phyloP scores from a whole-genome alignment of 2,888 invertebrate species.

The Suillia variegata region DNA sequence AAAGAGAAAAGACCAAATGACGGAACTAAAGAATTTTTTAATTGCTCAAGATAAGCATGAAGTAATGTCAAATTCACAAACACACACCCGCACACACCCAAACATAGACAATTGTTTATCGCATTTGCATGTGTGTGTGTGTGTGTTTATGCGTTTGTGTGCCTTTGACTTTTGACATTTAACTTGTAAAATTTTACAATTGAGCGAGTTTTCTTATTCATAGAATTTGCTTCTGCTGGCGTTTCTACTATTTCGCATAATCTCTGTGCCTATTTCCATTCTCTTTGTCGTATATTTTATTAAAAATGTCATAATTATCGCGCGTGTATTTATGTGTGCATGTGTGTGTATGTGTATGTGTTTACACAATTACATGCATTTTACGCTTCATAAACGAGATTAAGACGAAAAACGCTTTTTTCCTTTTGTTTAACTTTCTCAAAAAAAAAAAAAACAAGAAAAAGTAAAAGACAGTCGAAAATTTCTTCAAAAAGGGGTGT shows the following conservation, averaged over 20 bases:
- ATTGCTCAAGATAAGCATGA: slow-evolving; percentile 55
- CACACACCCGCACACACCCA: slow-evolving; percentile 21
- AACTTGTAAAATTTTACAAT: slow-evolving; percentile 48
- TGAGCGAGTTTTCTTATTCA: slow-evolving; percentile 37
- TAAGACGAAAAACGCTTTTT: background rate
- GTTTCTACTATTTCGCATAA: slow-evolving; percentile 1
- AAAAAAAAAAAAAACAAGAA: no score
- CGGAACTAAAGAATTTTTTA: slow-evolving; percentile 39
- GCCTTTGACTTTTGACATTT: slow-evolving; percentile 38
- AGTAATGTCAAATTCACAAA: slow-evolving; percentile 36
- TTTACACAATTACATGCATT: slow-evolving; percentile 50
- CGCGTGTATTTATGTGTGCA: background rate
- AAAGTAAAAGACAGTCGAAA: slow-evolving; percentile 1
- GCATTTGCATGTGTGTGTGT: slow-evolving; percentile 1
- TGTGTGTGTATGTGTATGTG: slow-evolving; percentile 25
- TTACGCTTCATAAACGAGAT: slow-evolving; percentile 45
- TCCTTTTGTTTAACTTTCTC: background rate
- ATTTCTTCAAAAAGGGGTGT: no score
- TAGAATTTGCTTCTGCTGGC: background rate
- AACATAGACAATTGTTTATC: slow-evolving; percentile 8
- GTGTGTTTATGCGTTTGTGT: slow-evolving; percentile 12
- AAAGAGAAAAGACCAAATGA: no score
- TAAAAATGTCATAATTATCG: slow-evolving; percentile 9
- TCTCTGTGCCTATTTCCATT: slow-evolving; percentile 24
- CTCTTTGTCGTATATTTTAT: slow-evolving; percentile 5